Percentiles rank a stretch among this genome's conserved stretches.
phyloP scores from a whole-genome alignment of 2,888 invertebrate species.

The Troides oblongomaculatus region DNA sequence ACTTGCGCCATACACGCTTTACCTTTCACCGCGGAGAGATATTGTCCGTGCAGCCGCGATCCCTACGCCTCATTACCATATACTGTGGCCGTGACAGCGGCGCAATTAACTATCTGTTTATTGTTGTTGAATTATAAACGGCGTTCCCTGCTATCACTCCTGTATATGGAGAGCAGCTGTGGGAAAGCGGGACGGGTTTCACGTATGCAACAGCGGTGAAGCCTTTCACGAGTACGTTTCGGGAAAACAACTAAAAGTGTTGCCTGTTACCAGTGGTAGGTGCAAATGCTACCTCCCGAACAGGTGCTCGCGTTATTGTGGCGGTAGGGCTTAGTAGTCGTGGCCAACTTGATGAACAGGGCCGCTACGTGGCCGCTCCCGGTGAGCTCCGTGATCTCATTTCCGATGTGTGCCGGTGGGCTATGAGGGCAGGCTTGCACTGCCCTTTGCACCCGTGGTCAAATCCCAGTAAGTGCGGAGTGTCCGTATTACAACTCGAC shows the following conservation, averaged over 20 bases:
- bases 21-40: constrained; percentile 79
- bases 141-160: constrained; percentile 66
- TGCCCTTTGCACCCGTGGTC: too few species aligned
- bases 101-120: constrained; percentile 80
- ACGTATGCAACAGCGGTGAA: not conserved
- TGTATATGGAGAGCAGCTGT: constrained; percentile 38
- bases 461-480: too few species aligned
- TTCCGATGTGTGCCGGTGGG: too few species aligned
- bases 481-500: too few species aligned
- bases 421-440: too few species aligned
- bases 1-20: constrained; percentile 51
- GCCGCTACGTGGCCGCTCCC: too few species aligned
- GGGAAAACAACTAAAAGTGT: not conserved
- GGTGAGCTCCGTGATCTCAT: too few species aligned
- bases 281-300: too few species aligned
- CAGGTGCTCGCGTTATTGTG: too few species aligned
- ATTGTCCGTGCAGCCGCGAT: constrained; percentile 76
- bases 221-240: not conserved
- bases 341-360: too few species aligned
- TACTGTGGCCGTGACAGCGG: constrained; percentile 77
- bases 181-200: constrained; percentile 34
- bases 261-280: not conserved
- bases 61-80: constrained; percentile 79
- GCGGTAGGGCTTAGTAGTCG: too few species aligned
- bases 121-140: constrained; percentile 79